Base-by-base conservation (phyloP, 2,888 invertebrate genomes). In the Idaea dimidiata region DNA sequence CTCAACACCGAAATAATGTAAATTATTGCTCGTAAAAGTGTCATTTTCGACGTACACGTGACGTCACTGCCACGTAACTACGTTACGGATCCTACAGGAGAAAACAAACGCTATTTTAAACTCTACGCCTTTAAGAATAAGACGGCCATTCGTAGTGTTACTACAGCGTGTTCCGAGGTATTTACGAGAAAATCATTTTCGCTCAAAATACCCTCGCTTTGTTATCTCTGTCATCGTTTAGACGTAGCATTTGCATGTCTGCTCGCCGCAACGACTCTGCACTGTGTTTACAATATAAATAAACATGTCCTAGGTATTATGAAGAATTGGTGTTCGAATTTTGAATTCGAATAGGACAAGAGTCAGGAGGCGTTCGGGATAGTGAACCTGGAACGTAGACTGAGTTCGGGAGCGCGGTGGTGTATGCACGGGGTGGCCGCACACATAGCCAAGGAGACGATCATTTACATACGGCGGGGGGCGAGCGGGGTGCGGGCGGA, bases 1-100 rank as follows among this genome's bases (percentile, higher is more conserved):
- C 86, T 87, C 86, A 86, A 89, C 89, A 88, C 88, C 88, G 84
- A 86, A 88, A 89, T 89, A 89, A 89, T 88, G 89, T 91, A 91
- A 91, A 91, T 91, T 89, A 91, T 91, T 85, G 84, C 89, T 89
- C 89, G 88, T 91, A 91, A 91, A 91, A 88, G 87, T 91, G 91
- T 91, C 91, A 90, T 92, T 90, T 89, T 88, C 86, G 88, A 88
- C 88, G 87, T 88, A 84, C 85, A 82, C 82, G 89, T 91, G 91
- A 91, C 91, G 91, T 91, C 89, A 91, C 77, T 67, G 73, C 69
- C 71, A 43, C 65, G 63, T 70, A 64, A 71, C 73, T 78, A 75
- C 72, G 77, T 70, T 75, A 69, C 69, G 78, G 74, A 68, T 74
- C 68, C 70, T 60, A 69, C 62, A 62, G 63, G 43, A 43, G 43